Evolutionary conservation across 2,888 invertebrate genomes (phyloP), one percentile per base, ranked within the genome.

Genomic region (Rotaria magnacalcarata): DNA sequence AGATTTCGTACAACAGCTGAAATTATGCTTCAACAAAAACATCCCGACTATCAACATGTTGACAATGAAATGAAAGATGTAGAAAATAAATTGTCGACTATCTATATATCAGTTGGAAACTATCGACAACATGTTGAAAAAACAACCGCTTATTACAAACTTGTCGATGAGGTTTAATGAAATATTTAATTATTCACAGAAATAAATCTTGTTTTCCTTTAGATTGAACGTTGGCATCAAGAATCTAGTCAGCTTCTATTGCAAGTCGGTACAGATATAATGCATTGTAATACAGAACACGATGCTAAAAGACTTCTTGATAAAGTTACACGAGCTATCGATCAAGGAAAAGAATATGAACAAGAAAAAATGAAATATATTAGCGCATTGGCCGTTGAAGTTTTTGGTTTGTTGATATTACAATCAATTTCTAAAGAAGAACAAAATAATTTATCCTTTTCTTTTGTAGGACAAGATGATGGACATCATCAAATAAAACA

Each of bases 201-300:
- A 50, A 50, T 52, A 52, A 52, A 11, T 52, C 11, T 47, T 47
- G 7, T 47, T 47, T 5, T 47, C 11, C 52, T 16, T 4, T 89
- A 93, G 93, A 93, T 93, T 60, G 94, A 94, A 89, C 93, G 93
- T 88, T 94, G 94, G 94, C 93, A 94, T 90, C 93, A 92, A 88
- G 93, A 94, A 89, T 94, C 94, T 14, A 94, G 93, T 88, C 93
- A 93, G 89, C 91, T 94, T 80, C 90, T 94, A 87, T 93, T 94
- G 84, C 92, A 93, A 6, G 93, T 94, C 74, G 94, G 94, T 4
- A 92, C 93, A 88, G 93, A 93, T 89, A 93, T 94, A 10, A 93
- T 93, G 0, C 91, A 92, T 34, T 93, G 94, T 14, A 93, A 92
- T 89, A 90, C 90, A 21, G 93, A 94, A 1, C 92, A 93, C 88